Base-by-base conservation (phyloP, 1,140 invertebrate species). In the Drosophila chauvacae region DNA sequence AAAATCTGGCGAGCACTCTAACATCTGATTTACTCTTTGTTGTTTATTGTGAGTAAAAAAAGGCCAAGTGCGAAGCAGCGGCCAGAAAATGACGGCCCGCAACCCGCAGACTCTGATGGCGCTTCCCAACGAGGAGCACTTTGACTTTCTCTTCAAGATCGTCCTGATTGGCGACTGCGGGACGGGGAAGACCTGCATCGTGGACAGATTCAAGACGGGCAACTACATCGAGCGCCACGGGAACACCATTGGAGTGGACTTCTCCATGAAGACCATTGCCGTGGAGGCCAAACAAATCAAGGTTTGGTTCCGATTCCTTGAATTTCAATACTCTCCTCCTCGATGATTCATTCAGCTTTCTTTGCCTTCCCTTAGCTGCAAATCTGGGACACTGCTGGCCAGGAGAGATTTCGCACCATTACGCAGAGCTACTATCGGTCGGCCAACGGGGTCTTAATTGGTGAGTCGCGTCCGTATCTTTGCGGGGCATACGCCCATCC, bases 171-270 rank as follows among this genome's bases (percentile, higher is more conserved):
- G 96, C 7, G 96, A 97, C 77, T 96, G 96, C 92, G 96, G 95
- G 4, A 95, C 96, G 33, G 96, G 96, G 26, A 97, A 97, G 92
- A 97, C 96, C 14, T 96, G 96, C 91, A 96, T 98, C 78, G 96
- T 98, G 47, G 97, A 98, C 93, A 95, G 97, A 69, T 97, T 99
- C 93, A 98, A 97, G 93, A 97, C 97, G 61, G 98, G 98, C 68
- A 98, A 96, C 71, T 99, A 97, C 92, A 96, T 98, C 64, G 97
- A 98, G 93, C 95, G 96, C 81, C 97, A 98, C 93, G 97, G 97
- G 23, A 98, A 97, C 91, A 98, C 98, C 28, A 98, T 99, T 85
- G 98, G 98, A 55, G 98, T 99, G 30, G 98, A 99, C 94, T 99
- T 98, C 93, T 98, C 97, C 64, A 98, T 98, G 97, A 98, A 98